Evolutionary conservation across 2,797 vertebrate species (phyloP).

Genomic region (Karalla daura): DNA sequence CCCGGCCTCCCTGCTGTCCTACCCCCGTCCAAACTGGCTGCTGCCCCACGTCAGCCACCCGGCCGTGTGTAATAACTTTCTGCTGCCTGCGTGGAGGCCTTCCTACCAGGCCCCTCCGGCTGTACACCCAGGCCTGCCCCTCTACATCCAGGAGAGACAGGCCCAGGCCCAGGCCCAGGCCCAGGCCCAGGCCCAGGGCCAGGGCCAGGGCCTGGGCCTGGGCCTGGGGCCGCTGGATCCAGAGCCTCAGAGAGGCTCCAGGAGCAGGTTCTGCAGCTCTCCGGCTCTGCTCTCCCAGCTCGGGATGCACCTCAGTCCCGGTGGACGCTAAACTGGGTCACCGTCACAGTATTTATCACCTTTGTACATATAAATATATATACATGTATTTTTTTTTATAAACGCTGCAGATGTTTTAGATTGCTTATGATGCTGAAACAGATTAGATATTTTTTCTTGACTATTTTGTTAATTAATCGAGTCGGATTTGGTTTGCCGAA

Average conservation of each 20-base stretch:
- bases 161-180: slow-evolving; percentile 15
- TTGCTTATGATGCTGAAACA: too few relatives aligned
- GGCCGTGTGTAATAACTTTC: slow-evolving; percentile 30
- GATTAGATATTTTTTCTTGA: too few relatives aligned
- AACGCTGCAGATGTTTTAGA: background rate
- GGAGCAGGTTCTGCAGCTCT: slow-evolving; percentile 40
- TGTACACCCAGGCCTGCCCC: slow-evolving; percentile 59
- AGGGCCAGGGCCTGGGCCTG: slow-evolving; percentile 9
- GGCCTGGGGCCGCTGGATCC: slow-evolving; percentile 27
- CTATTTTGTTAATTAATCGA: too few relatives aligned
- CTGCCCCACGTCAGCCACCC: slow-evolving; percentile 52
- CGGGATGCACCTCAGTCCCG: slow-evolving; percentile 47
- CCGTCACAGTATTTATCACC: background rate
- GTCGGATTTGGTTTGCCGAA: too few relatives aligned
- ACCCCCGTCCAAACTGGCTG: slow-evolving; percentile 51
- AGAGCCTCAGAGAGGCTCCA: slow-evolving; percentile 36
- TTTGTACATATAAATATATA: rapidly evolving
- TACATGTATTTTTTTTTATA: background rate
- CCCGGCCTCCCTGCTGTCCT: slow-evolving; percentile 14
- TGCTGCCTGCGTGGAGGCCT: slow-evolving; percentile 69
- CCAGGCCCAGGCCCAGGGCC: slow-evolving; percentile 18
- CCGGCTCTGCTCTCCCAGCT: slow-evolving; percentile 38
- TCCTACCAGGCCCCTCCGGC: slow-evolving; percentile 38
- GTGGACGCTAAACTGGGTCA: slow-evolving; percentile 33
- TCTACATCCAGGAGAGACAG: slow-evolving; percentile 47